phyloP scores from a whole-genome alignment of 2,113 vertebrate genomes.

The human (Homo sapiens) region GRCh38 chr2:226200001-226200500 shows the following conservation, averaged over 20 bases:
- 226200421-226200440: background rate
- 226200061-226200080: background rate
- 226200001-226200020: background rate
- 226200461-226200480: background rate
- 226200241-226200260: background rate
- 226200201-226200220: background rate
- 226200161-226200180: background rate
- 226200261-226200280: background rate
- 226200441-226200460: conserved; percentile 26
- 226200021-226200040: background rate
- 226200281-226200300: background rate
- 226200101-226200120: background rate
- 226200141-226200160: background rate
- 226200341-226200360: conserved; percentile 27
- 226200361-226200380: background rate
- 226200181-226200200: background rate
- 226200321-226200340: conserved; percentile 12
- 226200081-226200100: background rate
- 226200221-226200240: background rate
- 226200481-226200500: conserved; percentile 40
- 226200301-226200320: background rate
- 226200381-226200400: background rate
- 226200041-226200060: background rate
- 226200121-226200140: background rate
- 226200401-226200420: background rate